These are phyloP conservation scores for Bufo bufo DNA, from an alignment of 2,113 vertebrate species.

Conservation along the genomic window DNA sequence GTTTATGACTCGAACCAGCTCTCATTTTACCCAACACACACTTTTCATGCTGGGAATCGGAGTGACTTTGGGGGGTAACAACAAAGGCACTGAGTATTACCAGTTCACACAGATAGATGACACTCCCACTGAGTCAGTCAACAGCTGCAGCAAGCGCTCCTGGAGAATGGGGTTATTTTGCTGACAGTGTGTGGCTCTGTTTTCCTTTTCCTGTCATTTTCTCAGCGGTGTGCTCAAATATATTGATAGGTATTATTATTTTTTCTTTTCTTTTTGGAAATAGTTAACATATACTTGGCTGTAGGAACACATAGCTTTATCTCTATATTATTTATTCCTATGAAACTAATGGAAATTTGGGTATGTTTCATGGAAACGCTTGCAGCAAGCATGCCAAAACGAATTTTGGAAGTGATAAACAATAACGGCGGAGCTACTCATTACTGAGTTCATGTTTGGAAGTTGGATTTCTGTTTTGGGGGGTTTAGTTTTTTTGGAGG, in stretches of 20 bases:
- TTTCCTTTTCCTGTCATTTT: constrained; percentile 38
- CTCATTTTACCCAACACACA: constrained; percentile 51
- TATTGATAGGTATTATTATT: constrained; percentile 38
- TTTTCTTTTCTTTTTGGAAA: background rate
- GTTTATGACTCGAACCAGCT: constrained; percentile 39
- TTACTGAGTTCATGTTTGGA: too few species aligned
- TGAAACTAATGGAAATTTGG: background rate
- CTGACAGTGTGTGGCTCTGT: constrained; percentile 45
- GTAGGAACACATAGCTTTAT: background rate
- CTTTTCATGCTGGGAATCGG: constrained; percentile 46
- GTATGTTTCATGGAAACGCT: too few species aligned
- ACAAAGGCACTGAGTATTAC: constrained; percentile 35
- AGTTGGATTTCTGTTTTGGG: too few species aligned
- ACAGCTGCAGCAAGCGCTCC: constrained; percentile 27
- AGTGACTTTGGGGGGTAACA: constrained; percentile 45
- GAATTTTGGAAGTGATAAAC: too few species aligned
- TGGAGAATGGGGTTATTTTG: constrained; percentile 21
- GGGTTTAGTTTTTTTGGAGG: too few species aligned
- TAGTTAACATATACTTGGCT: background rate
- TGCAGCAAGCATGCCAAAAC: too few species aligned
- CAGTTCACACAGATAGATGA: constrained; percentile 32
- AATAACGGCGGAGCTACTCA: too few species aligned
- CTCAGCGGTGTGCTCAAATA: constrained; percentile 31
- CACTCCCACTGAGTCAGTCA: constrained; percentile 40
- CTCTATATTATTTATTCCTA: background rate